A percentile compares a stretch with the other conserved stretches of the same genome.
Evolutionary conservation across 2,797 vertebrate species (phyloP).

Genomic region (Coregonus suidteri): DNA sequence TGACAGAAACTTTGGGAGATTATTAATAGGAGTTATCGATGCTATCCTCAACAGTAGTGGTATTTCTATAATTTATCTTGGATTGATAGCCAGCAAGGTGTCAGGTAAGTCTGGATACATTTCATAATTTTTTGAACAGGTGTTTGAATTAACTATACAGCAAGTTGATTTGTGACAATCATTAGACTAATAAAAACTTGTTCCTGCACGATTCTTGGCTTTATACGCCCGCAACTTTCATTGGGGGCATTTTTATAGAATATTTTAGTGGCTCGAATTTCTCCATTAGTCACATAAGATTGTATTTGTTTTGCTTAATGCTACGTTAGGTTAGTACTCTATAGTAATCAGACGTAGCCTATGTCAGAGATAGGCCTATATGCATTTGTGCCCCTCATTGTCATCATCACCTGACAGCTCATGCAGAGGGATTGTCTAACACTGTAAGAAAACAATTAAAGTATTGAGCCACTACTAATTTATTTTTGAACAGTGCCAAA

Average conservation of each 20-base stretch:
- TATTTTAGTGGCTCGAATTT: neutral
- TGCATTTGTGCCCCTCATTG: slow-evolving; percentile 7
- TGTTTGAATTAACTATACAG: neutral
- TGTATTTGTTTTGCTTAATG: neutral
- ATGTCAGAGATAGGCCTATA: neutral
- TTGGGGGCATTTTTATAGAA: neutral
- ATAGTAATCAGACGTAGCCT: neutral
- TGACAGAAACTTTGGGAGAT: slow-evolving; percentile 37
- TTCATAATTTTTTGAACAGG: slow-evolving; percentile 10
- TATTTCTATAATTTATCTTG: slow-evolving; percentile 57
- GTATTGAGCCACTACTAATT: slow-evolving; percentile 68
- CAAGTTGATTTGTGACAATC: neutral
- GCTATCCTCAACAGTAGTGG: slow-evolving; percentile 47
- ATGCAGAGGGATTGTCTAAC: slow-evolving; percentile 62
- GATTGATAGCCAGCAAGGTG: slow-evolving; percentile 66
- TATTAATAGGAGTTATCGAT: slow-evolving; percentile 49
- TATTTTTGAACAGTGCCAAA: slow-evolving; percentile 64
- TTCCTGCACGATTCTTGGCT: neutral
- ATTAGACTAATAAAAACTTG: neutral
- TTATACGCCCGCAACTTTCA: neutral
- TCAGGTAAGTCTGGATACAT: slow-evolving; percentile 70
- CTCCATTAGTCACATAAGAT: too few species aligned
- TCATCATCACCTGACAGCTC: slow-evolving; percentile 66
- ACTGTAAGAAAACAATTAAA: slow-evolving; percentile 69
- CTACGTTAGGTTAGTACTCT: too few species aligned